Base-by-base conservation (phyloP, 2,797 vertebrate species). In the Enteromius radiatus region DNA sequence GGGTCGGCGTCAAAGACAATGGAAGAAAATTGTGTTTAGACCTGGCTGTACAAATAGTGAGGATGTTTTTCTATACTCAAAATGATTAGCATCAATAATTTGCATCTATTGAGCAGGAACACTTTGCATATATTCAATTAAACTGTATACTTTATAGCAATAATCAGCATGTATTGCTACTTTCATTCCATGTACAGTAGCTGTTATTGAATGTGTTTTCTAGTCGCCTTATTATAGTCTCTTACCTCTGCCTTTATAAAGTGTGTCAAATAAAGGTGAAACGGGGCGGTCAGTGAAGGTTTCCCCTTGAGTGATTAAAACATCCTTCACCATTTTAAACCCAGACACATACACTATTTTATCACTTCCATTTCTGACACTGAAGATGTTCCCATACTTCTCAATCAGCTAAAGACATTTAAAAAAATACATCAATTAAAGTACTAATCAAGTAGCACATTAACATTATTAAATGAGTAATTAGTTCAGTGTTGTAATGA, bases 171-270 rank as follows among this genome's bases (percentile, higher is more conserved):
- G 21, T 71, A 14, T 10, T 21, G 45, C 47, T 23, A 41, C 10
- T 71, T 28, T 26, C 9, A 49, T 21, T 49, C 19, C 28, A 47
- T 41, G 45, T 69, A 26, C 38, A 17, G 67, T 15, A 59, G 12
- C 19, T 75, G 33, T 26, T 17, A 23, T 75, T 14, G 31, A 77
- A 45, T 59, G 14, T n/a, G 2, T 59, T 61, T 38, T 4, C 52
- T 26, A 43, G 31, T 14, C 11, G 8, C 26, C 70, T 54, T n/a
- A 17, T 23, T 26, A 11, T 21, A 31, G 43, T 36, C 8, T 61
- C 74, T 79, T 83, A 89, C 88, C 85, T 76, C 64, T 77, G 75
- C 87, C 88, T 85, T 84, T 83, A 67, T 87, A 87, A 54, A 88
- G 56, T 23, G 80, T n/a, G 78, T 81, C 69, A 76, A 86, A 87